These are phyloP conservation scores for Lagopus muta DNA, from an alignment of 2,113 vertebrate genomes.

Conservation along the genomic window DNA sequence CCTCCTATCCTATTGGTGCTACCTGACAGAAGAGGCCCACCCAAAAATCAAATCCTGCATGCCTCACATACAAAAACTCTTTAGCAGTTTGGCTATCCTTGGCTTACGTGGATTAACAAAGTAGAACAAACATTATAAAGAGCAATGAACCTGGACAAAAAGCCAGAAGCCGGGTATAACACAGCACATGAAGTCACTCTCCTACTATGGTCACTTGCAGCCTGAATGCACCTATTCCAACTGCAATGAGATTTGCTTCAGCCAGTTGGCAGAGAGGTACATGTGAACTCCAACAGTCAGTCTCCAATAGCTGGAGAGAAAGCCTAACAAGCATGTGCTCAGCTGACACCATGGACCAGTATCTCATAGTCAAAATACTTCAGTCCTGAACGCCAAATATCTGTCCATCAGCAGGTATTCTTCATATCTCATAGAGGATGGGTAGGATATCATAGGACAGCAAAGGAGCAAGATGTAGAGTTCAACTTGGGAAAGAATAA, in stretches of 20 bases:
- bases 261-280: neutral
- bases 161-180: neutral
- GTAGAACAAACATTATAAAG: neutral
- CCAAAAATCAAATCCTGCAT: neutral
- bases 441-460: neutral
- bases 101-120: neutral
- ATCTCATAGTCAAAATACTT: neutral
- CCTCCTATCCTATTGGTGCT: no score
- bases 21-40: no score
- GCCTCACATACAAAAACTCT: neutral
- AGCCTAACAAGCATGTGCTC: neutral
- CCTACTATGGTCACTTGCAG: neutral
- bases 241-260: neutral
- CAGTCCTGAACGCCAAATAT: neutral
- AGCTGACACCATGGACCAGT: neutral
- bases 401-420: neutral
- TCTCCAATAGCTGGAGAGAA: neutral
- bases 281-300: neutral
- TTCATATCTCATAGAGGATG: neutral
- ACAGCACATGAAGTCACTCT: neutral
- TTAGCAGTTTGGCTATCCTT: neutral
- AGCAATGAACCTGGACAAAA: neutral
- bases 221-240: neutral
- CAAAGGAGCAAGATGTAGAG: neutral
- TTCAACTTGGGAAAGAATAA: neutral